Percentiles rank a stretch among this genome's conserved stretches.
These are phyloP conservation scores for Stercorarius parasiticus DNA, from an alignment of 2,113 vertebrate species.

Conservation along the genomic window DNA sequence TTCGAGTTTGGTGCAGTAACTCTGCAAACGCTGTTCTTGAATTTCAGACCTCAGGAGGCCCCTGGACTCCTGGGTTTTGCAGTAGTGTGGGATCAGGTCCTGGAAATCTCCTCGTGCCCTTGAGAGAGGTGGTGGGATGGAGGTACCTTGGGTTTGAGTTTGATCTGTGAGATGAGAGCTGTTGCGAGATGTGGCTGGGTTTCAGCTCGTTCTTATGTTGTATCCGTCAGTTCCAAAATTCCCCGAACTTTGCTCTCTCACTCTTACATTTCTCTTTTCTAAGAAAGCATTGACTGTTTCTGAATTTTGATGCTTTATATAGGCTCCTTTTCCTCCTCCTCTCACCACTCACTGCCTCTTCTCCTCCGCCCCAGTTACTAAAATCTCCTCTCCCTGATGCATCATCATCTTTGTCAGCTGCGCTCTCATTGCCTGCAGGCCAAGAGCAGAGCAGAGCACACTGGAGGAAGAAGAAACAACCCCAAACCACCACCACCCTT, in stretches of 20 bases:
- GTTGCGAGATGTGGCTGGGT: neutral
- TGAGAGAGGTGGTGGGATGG: neutral
- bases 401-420: neutral
- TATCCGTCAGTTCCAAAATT: neutral
- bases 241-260: neutral
- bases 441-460: neutral
- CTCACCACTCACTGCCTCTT: neutral
- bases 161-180: neutral
- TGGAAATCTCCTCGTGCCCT: accelerated
- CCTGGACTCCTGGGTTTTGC: neutral
- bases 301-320: slow-evolving; percentile 32
- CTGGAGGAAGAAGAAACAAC: neutral
- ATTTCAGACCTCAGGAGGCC: neutral
- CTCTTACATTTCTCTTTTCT: neutral
- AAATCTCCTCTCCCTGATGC: neutral
- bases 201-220: neutral
- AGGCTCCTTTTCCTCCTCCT: slow-evolving; percentile 23
- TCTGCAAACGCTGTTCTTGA: neutral
- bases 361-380: slow-evolving; percentile 44
- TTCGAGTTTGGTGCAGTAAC: accelerated
- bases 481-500: neutral
- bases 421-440: neutral
- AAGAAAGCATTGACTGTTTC: neutral
- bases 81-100: neutral
- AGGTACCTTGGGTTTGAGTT: neutral